phyloP scores from a whole-genome alignment of 1,140 invertebrate species.

The Charaxes varanes region DNA sequence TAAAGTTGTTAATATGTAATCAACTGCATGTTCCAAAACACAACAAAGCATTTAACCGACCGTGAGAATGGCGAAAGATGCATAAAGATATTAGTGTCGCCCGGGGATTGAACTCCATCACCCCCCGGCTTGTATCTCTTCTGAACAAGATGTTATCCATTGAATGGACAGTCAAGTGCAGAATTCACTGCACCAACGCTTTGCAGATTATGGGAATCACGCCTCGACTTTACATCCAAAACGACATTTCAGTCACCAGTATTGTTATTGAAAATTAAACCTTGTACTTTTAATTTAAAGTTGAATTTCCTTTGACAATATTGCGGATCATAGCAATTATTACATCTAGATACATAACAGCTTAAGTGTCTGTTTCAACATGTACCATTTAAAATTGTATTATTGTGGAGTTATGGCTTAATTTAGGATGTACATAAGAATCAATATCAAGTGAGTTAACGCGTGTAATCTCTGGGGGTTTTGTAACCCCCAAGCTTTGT shows the following conservation, averaged over 20 bases:
- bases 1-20: too few species aligned
- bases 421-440: conserved; percentile 14
- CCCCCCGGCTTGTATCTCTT: conserved; percentile 30
- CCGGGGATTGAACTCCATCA: conserved; percentile 19
- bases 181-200: conserved; percentile 54
- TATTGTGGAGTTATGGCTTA: background rate
- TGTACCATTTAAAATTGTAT: conserved; percentile 21
- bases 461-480: conserved; percentile 44
- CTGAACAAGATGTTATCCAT: conserved; percentile 60
- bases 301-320: conserved; percentile 10
- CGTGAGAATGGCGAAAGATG: conserved; percentile 31
- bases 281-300: conserved; percentile 8
- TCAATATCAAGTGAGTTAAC: conserved; percentile 54
- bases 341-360: conserved; percentile 12
- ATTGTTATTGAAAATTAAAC: conserved; percentile 11
- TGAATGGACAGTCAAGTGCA: conserved; percentile 57
- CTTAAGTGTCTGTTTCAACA: conserved; percentile 12
- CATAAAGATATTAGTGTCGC: conserved; percentile 18
- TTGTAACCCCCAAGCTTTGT: conserved; percentile 53
- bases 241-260: conserved; percentile 9
- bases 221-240: conserved; percentile 29
- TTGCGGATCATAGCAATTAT: conserved; percentile 26
- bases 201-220: conserved; percentile 67
- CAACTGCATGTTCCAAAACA: too few species aligned
- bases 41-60: conserved; percentile 22